Percentiles rank a stretch among this genome's conserved stretches.
phyloP scores from a whole-genome alignment of 2,888 invertebrate species.

The Unio delphinus region DNA sequence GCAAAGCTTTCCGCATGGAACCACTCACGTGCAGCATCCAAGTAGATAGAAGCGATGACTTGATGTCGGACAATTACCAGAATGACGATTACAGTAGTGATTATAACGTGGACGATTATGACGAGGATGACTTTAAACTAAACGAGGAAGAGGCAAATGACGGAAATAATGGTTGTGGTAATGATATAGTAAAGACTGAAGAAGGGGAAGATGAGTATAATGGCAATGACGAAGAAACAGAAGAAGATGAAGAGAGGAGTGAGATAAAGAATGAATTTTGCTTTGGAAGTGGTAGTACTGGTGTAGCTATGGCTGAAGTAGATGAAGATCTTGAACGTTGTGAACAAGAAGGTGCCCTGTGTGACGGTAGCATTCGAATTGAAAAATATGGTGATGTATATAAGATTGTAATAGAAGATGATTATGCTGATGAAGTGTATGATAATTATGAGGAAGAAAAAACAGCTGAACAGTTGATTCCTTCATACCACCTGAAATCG shows the following conservation, averaged over 20 bases:
- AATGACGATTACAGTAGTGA: not conserved
- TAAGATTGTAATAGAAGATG: not conserved
- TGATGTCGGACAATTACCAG: too few species aligned
- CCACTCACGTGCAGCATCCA: constrained; percentile 19
- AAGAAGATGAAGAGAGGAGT: not conserved
- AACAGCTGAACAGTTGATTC: constrained; percentile 19
- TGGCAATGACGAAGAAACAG: not conserved
- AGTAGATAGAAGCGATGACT: not conserved
- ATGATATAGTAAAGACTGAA: not conserved
- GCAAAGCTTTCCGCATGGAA: constrained; percentile 24
- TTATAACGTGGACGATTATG: not conserved
- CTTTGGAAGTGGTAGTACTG: too few species aligned
- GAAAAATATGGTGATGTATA: not conserved
- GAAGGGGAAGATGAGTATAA: not conserved
- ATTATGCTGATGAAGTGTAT: constrained; percentile 4
- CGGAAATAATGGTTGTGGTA: not conserved
- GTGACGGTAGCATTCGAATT: too few species aligned
- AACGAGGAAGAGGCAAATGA: not conserved
- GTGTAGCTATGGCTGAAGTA: too few species aligned
- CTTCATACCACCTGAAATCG: constrained; percentile 19
- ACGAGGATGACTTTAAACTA: too few species aligned
- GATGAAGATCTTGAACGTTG: too few species aligned
- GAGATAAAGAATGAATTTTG: too few species aligned
- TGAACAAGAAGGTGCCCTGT: too few species aligned
- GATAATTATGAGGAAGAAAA: constrained; percentile 6